phyloP scores from a whole-genome alignment of 2,797 vertebrate genomes.

The Xerus rutilus region DNA sequence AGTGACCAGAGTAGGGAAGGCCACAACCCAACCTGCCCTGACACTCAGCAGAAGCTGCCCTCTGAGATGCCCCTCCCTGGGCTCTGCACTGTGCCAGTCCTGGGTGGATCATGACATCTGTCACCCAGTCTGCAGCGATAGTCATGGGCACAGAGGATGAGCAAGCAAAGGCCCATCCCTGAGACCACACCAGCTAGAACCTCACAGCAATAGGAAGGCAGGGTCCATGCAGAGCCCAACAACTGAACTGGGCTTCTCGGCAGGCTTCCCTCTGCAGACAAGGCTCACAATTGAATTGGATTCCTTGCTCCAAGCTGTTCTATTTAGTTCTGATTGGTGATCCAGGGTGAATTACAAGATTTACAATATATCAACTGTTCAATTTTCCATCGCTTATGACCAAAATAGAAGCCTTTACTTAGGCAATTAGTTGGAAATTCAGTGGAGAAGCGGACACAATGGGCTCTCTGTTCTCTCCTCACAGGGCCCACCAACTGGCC shows the following conservation, averaged over 20 bases:
- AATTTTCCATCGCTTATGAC: slow-evolving; percentile 26
- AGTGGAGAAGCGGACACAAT: slow-evolving; percentile 9
- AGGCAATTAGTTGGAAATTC: slow-evolving; percentile 63
- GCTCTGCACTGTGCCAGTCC: background rate
- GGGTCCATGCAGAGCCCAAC: background rate
- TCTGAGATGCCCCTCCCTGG: background rate
- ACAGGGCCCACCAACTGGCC: background rate
- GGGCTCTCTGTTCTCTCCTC: slow-evolving; percentile 9
- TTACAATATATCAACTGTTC: slow-evolving; percentile 53
- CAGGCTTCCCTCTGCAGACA: background rate
- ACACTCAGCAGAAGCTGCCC: background rate
- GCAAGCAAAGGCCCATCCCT: fast-evolving
- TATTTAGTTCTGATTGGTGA: slow-evolving; percentile 1
- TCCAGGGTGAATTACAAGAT: slow-evolving; percentile 23
- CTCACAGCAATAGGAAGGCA: background rate
- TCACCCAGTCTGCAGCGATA: background rate
- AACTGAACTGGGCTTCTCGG: background rate
- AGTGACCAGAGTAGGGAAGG: background rate
- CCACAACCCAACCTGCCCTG: no score
- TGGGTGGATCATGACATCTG: fast-evolving
- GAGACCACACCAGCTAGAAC: background rate
- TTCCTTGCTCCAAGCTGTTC: background rate
- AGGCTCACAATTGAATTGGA: background rate
- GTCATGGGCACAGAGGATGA: no score
- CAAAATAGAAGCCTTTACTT: slow-evolving; percentile 63